Conservation (phyloP, 2,113 vertebrate genomes). For the Percina caprodes region DNA sequence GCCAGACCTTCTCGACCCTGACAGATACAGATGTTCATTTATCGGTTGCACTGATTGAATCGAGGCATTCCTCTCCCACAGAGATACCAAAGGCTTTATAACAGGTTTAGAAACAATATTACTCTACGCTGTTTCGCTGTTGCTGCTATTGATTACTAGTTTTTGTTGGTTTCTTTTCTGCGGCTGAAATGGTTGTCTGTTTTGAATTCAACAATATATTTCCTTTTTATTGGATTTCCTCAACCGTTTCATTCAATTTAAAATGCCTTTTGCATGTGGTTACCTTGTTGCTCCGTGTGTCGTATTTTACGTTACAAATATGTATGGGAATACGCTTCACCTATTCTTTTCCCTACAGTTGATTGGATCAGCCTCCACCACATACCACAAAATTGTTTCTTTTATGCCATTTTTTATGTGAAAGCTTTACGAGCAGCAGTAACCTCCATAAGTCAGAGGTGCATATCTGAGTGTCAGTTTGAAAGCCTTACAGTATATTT, state of each 20-base stretch:
- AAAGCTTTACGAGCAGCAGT: not conserved
- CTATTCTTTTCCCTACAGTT: not conserved
- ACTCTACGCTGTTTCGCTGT: slow-evolving; percentile 13
- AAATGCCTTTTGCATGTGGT: not conserved
- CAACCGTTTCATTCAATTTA: not conserved
- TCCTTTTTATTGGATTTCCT: not conserved
- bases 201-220: not conserved
- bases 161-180: slow-evolving; percentile 5
- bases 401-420: not conserved
- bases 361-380: not conserved
- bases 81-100: slow-evolving; percentile 2
- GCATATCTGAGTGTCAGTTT: not conserved
- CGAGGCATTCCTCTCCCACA: slow-evolving; percentile 30
- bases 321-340: not conserved
- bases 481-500: not conserved
- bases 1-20: slow-evolving; percentile 27
- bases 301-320: not conserved
- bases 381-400: not conserved
- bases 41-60: slow-evolving; percentile 53
- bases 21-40: slow-evolving; percentile 72
- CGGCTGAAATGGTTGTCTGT: not conserved
- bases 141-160: slow-evolving; percentile 23
- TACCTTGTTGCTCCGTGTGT: not conserved
- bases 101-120: slow-evolving; percentile 35
- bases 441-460: not conserved